These are phyloP conservation scores for Craniophora ligustri DNA, from an alignment of 2,888 invertebrate species.

Conservation along the genomic window DNA sequence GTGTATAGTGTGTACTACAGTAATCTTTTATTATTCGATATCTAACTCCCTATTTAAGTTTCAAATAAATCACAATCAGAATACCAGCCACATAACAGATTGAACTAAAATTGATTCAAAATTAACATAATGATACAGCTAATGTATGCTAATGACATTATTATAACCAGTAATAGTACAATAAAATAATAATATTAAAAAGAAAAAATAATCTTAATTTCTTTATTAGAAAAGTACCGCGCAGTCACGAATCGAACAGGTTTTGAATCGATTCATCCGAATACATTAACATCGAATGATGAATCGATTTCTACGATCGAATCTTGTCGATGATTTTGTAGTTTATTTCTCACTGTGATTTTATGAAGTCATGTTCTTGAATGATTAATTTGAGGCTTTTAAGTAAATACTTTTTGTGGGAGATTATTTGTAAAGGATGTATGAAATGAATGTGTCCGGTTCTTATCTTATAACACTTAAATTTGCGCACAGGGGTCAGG, in stretches of 20 bases:
- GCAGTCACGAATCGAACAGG: conserved; percentile 63
- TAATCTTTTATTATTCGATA: too few relatives aligned
- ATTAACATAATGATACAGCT: conserved; percentile 44
- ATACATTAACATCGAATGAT: conserved; percentile 74
- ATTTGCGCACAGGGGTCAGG: conserved; percentile 22
- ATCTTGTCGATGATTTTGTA: conserved; percentile 56
- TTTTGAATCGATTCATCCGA: conserved; percentile 64
- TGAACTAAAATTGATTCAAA: conserved; percentile 18
- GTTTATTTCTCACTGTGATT: conserved; percentile 46
- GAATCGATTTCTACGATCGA: conserved; percentile 65
- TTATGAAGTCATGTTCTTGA: conserved; percentile 31
- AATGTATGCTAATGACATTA: conserved; percentile 66
- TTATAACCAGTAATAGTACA: conserved; percentile 64
- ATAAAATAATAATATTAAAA: conserved; percentile 59
- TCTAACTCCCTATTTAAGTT: too few relatives aligned
- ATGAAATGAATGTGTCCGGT: conserved; percentile 3
- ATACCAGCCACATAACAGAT: conserved; percentile 25
- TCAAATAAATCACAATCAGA: conserved; percentile 22
- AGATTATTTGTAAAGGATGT: conserved; percentile 14
- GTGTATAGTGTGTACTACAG: too few relatives aligned
- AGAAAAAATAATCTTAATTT: conserved; percentile 55
- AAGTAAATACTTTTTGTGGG: conserved; percentile 26
- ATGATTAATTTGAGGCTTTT: conserved; percentile 55
- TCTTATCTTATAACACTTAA: conserved; percentile 37
- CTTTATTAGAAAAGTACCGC: conserved; percentile 61